phyloP scores from a whole-genome alignment of 1,140 invertebrate genomes.

The Drosophila fuyamai region DNA sequence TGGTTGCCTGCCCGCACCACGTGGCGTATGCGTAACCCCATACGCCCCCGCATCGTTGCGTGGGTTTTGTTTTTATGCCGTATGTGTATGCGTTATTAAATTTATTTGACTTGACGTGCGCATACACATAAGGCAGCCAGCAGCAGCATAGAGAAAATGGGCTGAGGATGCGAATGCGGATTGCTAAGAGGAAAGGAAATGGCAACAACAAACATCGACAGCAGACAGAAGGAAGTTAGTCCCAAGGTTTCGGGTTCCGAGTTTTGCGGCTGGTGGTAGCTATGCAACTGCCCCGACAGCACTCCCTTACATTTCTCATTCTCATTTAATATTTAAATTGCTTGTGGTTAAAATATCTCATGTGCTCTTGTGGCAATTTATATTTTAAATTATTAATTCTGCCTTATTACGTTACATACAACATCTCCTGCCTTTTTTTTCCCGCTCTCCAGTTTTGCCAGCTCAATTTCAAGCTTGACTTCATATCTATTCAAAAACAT shows the following conservation, averaged over 20 bases:
- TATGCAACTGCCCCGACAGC: slow-evolving; percentile 43
- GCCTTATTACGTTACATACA: slow-evolving; percentile 70
- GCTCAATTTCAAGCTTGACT: slow-evolving; percentile 60
- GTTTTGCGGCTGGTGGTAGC: slow-evolving; percentile 30
- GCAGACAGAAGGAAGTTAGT: slow-evolving; percentile 31
- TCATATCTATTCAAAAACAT: slow-evolving; percentile 45
- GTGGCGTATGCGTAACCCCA: slow-evolving; percentile 72
- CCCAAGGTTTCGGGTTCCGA: slow-evolving; percentile 22
- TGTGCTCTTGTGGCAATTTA: slow-evolving; percentile 78
- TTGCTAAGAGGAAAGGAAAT: slow-evolving; percentile 31
- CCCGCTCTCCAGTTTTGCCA: slow-evolving; percentile 25
- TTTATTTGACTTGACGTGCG: slow-evolving; percentile 82
- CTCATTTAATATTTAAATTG: slow-evolving; percentile 83
- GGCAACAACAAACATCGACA: slow-evolving; percentile 57
- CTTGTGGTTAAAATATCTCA: slow-evolving; percentile 83
- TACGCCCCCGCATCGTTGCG: slow-evolving; percentile 18
- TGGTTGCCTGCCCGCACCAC: slow-evolving; percentile 37
- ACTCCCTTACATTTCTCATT: slow-evolving; percentile 36
- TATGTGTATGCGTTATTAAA: slow-evolving; percentile 82
- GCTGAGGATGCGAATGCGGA: slow-evolving; percentile 7
- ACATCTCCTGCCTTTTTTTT: slow-evolving; percentile 17
- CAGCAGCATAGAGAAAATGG: slow-evolving; percentile 17
- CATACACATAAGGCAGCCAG: slow-evolving; percentile 25
- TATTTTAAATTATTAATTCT: slow-evolving; percentile 83
- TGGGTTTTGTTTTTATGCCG: slow-evolving; percentile 59